Conservation (phyloP, 2,113 vertebrate species). For the Gallinago paraguaiae region DNA sequence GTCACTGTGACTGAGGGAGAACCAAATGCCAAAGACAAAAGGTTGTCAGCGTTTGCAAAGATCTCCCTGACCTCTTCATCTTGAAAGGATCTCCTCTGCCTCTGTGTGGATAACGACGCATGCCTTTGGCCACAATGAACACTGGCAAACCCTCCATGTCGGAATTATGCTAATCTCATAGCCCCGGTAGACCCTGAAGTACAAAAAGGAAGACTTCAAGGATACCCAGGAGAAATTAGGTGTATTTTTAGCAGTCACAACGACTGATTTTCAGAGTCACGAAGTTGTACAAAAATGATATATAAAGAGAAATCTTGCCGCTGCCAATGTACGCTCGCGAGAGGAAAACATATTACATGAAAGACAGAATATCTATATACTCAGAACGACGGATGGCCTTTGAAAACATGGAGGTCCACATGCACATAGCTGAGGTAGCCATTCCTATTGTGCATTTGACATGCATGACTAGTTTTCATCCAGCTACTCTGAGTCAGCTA, state of each 20-base stretch:
- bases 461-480: neutral
- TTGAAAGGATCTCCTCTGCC: neutral
- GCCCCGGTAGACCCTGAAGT: neutral
- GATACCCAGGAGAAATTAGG: neutral
- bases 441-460: neutral
- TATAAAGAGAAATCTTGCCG: neutral
- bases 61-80: neutral
- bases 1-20: neutral
- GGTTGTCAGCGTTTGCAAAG: neutral
- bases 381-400: neutral
- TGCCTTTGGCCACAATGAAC: neutral
- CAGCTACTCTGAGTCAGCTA: neutral
- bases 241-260: neutral
- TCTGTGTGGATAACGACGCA: neutral
- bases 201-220: neutral
- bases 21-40: neutral
- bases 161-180: neutral
- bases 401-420: neutral
- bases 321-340: neutral
- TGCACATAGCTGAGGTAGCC: fast-evolving
- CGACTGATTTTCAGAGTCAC: neutral
- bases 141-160: neutral
- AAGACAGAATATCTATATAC: neutral
- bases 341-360: neutral
- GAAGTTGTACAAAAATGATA: neutral